Base-by-base conservation (phyloP, 2,888 invertebrate genomes). In the Tenthredo notha region DNA sequence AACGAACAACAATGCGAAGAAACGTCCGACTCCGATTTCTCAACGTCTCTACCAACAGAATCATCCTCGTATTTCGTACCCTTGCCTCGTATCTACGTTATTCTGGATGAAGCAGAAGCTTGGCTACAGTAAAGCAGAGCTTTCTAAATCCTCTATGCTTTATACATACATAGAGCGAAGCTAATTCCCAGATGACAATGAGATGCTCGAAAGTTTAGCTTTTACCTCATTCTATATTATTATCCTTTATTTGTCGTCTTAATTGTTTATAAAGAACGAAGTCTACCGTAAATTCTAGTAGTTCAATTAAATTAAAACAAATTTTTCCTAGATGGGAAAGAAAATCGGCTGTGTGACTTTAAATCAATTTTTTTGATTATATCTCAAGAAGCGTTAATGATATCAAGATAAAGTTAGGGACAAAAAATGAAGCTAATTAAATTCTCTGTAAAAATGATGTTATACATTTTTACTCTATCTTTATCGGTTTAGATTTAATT, bases 181-280 rank as follows among this genome's bases (percentile, higher is more conserved):
- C 67, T 67, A 67, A 67, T 67, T 67, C 67, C 33, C 67, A 6
- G 67, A 12, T 33, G 67, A 67, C 29, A 67, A 67, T 67, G 67
- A 67, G 67, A 33, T 67, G 67, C 29, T 33, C 15, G 33, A 2
- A 33, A 67, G 67, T 67, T 15, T 67, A 25, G 67, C 33, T 67
- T 6, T 33, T 25, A 12, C 33, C 33, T 54, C 67, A 18, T 67
- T 18, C 18, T 33, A 33, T 12, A 25, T 67, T 12, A 25, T 67
- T 12, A 67, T 15, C 33, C 33, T 33, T 67, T 50, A 50, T 50
- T 67, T 67, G 18, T 29, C 9, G 67, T 0, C 15, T 33, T 33
- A 6, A 67, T 33, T 33, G 12, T 33, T 67, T 18, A n/a, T n/a
- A n/a, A 5, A 1, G 18, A 67, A 67, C 33, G 25, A 33, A 67